A percentile compares a stretch with the other conserved stretches of the same genome.
These are phyloP conservation scores for Pristionchus mayeri DNA, from an alignment of 2,888 invertebrate species.

Conservation along the genomic window DNA sequence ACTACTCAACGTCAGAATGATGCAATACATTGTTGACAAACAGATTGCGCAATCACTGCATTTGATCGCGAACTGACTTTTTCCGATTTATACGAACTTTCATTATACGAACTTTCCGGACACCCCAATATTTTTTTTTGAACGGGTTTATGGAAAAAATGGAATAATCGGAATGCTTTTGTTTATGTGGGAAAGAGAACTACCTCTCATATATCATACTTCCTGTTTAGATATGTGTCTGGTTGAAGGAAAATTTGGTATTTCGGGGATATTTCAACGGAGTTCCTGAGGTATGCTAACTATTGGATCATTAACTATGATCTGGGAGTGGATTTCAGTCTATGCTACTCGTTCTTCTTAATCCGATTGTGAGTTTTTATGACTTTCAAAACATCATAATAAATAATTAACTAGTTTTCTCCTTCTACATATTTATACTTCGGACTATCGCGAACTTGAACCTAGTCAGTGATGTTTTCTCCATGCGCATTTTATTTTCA, in stretches of 20 bases:
- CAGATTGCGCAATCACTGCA: too few relatives aligned
- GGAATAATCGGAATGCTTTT: background rate
- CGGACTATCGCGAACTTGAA: background rate
- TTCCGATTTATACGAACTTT: too few relatives aligned
- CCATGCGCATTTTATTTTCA: background rate
- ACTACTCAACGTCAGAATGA: too few relatives aligned
- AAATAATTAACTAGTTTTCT: background rate
- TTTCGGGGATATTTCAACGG: background rate
- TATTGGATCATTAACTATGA: background rate
- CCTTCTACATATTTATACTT: background rate
- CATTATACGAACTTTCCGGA: too few relatives aligned
- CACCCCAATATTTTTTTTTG: background rate
- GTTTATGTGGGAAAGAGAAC: background rate
- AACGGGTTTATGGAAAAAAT: background rate
- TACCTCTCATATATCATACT: background rate
- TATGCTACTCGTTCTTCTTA: background rate
- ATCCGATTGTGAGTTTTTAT: background rate
- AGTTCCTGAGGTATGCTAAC: background rate
- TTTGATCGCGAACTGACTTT: too few relatives aligned
- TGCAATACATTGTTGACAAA: too few relatives aligned
- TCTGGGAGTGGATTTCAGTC: background rate
- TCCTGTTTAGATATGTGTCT: background rate
- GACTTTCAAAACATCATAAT: background rate
- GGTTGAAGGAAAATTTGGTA: background rate
- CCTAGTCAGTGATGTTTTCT: background rate